A percentile compares a stretch with the other conserved stretches of the same genome.
Evolutionary conservation across 1,140 invertebrate species (phyloP).

Genomic region (Drosophila lini): DNA sequence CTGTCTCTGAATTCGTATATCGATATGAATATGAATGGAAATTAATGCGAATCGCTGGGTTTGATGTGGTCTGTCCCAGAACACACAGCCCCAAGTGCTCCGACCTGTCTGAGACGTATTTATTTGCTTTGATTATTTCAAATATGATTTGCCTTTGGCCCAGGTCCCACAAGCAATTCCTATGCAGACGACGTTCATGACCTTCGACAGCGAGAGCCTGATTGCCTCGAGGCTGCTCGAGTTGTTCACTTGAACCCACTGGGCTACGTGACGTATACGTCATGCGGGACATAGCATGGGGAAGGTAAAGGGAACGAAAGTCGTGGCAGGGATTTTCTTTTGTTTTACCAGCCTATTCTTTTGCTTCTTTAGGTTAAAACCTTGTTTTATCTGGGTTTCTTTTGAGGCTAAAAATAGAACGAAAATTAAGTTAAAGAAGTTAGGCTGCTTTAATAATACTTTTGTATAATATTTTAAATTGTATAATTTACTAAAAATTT

Average conservation of each 20-base stretch:
- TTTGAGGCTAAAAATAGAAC: background rate
- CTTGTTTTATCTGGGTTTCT: background rate
- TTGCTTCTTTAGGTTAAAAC: background rate
- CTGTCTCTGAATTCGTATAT: constrained; percentile 8
- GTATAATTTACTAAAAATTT: background rate
- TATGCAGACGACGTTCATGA: constrained; percentile 27
- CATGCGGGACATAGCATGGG: background rate
- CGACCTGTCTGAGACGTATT: constrained; percentile 27
- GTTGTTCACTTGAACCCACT: background rate
- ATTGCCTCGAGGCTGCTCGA: constrained; percentile 15
- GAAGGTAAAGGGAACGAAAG: background rate
- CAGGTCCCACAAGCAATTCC: constrained; percentile 36
- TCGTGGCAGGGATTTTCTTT: background rate
- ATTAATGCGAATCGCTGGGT: constrained; percentile 11
- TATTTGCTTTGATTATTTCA: constrained; percentile 65
- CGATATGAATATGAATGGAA: constrained; percentile 38
- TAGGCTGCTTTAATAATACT: background rate
- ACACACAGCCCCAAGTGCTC: constrained; percentile 43
- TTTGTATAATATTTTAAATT: background rate
- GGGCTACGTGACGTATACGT: constrained; percentile 36
- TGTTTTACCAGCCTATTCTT: background rate
- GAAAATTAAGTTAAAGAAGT: background rate
- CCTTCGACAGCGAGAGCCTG: constrained; percentile 22
- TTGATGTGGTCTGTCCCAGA: constrained; percentile 68
- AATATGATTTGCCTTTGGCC: constrained; percentile 40